Evolutionary conservation across 2,888 invertebrate genomes (phyloP).

Genomic region (Drosophila picticornis): DNA sequence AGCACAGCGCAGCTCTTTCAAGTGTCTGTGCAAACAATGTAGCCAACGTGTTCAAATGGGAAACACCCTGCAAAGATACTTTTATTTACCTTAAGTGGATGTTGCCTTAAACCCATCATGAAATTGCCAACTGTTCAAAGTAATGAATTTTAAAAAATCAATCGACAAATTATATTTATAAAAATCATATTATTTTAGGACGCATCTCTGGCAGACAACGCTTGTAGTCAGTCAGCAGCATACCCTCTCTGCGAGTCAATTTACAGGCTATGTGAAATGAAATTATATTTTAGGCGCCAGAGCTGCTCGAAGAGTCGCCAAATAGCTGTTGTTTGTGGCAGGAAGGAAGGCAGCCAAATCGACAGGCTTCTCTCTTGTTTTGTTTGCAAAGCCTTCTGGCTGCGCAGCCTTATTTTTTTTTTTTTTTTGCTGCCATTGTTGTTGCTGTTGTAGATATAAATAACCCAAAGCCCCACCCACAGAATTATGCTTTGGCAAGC

Average conservation of each 20-base stretch:
- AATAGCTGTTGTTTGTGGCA: slow-evolving; percentile 4
- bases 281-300: slow-evolving; percentile 35
- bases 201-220: neutral
- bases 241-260: neutral
- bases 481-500: slow-evolving; percentile 50
- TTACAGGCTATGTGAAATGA: slow-evolving; percentile 33
- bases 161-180: neutral
- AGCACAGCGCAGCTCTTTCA: slow-evolving; percentile 4
- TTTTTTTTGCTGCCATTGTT: neutral
- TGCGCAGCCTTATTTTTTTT: slow-evolving; percentile 33
- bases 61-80: slow-evolving; percentile 21
- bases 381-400: slow-evolving; percentile 24
- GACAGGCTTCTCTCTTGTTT: slow-evolving; percentile 4
- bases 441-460: slow-evolving; percentile 39
- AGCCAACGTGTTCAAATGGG: too few species aligned
- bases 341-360: slow-evolving; percentile 10
- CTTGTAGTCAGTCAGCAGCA: neutral
- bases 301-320: slow-evolving; percentile 16
- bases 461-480: slow-evolving; percentile 46
- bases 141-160: too few species aligned
- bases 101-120: neutral
- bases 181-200: neutral
- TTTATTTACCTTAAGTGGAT: neutral
- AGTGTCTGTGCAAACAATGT: slow-evolving; percentile 7
- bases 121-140: neutral